Base-by-base conservation (phyloP, 2,113 vertebrate species). In the Clarias macrocephalus region DNA sequence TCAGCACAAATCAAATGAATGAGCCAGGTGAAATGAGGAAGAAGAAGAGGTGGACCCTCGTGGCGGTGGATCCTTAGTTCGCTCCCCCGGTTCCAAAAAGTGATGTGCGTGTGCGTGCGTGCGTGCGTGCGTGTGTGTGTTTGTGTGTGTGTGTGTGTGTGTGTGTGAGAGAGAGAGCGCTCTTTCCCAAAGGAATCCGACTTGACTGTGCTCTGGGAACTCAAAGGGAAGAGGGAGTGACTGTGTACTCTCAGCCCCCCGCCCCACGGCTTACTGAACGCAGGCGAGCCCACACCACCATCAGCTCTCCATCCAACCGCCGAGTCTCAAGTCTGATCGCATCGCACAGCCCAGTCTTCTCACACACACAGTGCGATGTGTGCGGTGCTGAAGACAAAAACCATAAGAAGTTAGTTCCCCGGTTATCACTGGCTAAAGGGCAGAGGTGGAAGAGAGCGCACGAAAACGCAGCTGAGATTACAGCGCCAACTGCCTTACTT, bases 131-230 rank as follows among this genome's bases (percentile, higher is more conserved):
- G n/a, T n/a, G 54, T 33, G 13, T 7, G 75, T n/a, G 48, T 18
- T 11, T 16, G 52, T 19, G 76, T 30, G 76, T 10, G 76, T 19
- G 54, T 30, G 7, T 10, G 54, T 9, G 48, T 57, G 25, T 79
- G 52, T 57, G 77, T 33, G n/a, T 21, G 57, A 59, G 77, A 80
- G 28, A 59, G 77, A 79, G 76, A 79, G 76, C 56, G 76, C 95
- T 93, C 92, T 94, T 95, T 96, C 95, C 96, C 96, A 94, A 92
- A 96, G 96, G 96, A 96, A 95, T 94, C 94, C 94, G 93, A 92
- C 92, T 93, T 94, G 93, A 94, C 93, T 95, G 90, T 94, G 72
- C 94, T 95, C 94, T 94, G 95, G 95, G 96, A 96, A 96, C 96
- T 94, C 83, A 91, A 94, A 94, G 80, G 93, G 92, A 95, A 93